Conservation (phyloP, 2,113 vertebrate genomes). For the Eretmochelys imbricata region DNA sequence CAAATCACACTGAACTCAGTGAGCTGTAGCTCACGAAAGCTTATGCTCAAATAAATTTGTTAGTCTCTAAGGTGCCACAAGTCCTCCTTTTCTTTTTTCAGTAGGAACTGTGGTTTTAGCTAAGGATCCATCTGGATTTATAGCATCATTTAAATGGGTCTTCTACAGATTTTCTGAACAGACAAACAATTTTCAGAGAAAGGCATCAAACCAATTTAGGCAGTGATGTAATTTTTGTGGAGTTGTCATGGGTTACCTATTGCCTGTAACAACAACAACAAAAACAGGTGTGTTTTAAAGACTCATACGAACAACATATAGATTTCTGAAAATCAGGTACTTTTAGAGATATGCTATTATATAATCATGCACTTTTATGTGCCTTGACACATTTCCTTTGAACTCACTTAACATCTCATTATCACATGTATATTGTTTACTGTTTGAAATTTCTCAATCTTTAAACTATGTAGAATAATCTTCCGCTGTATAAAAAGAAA, state of each 20-base stretch:
- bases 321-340: background rate
- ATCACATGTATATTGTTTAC: background rate
- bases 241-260: rapidly evolving
- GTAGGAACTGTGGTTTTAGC: no score
- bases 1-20: background rate
- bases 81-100: background rate
- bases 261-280: background rate
- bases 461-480: background rate
- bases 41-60: no score
- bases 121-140: background rate
- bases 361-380: no score
- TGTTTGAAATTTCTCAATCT: background rate
- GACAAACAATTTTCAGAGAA: background rate
- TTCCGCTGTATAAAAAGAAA: background rate
- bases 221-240: background rate
- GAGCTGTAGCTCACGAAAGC: no score
- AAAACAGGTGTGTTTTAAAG: background rate
- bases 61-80: no score
- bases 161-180: background rate
- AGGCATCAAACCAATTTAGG: background rate
- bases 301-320: background rate
- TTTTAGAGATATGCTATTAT: background rate
- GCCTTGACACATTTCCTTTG: background rate
- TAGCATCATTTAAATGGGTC: background rate
- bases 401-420: background rate